These are phyloP conservation scores for Trachelus tabidus DNA, from an alignment of 2,888 invertebrate species.

Conservation along the genomic window DNA sequence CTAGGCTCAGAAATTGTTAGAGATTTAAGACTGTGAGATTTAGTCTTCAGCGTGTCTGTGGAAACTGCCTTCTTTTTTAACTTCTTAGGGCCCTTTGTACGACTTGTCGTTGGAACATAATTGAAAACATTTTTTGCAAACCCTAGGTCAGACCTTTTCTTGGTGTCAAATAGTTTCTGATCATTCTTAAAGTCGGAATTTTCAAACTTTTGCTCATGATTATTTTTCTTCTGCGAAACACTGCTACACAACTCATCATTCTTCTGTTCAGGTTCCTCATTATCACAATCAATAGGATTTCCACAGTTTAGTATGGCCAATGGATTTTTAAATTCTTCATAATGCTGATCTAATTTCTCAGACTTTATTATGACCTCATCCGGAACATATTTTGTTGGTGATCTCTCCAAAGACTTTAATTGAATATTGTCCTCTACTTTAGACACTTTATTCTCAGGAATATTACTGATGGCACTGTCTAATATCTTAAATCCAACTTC, in stretches of 20 bases:
- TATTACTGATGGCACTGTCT: neutral
- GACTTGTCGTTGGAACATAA: slow-evolving; percentile 44
- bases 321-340: neutral
- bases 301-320: neutral
- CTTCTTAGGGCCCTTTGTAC: slow-evolving; percentile 37
- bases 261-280: neutral
- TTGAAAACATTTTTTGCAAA: slow-evolving; percentile 50
- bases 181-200: neutral
- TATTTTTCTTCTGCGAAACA: neutral
- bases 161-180: neutral
- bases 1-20: slow-evolving; percentile 53
- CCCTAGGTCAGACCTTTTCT: neutral
- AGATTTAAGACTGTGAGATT: slow-evolving; percentile 39
- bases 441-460: neutral
- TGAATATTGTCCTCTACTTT: neutral
- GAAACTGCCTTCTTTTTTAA: neutral
- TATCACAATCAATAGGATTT: neutral
- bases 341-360: neutral
- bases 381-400: neutral
- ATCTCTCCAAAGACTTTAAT: neutral
- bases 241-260: neutral
- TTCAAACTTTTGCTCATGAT: neutral
- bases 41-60: slow-evolving; percentile 18
- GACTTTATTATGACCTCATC: neutral
- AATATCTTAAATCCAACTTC: neutral